These are phyloP conservation scores for Chitala chitala DNA, from an alignment of 2,113 vertebrate genomes.

Conservation along the genomic window DNA sequence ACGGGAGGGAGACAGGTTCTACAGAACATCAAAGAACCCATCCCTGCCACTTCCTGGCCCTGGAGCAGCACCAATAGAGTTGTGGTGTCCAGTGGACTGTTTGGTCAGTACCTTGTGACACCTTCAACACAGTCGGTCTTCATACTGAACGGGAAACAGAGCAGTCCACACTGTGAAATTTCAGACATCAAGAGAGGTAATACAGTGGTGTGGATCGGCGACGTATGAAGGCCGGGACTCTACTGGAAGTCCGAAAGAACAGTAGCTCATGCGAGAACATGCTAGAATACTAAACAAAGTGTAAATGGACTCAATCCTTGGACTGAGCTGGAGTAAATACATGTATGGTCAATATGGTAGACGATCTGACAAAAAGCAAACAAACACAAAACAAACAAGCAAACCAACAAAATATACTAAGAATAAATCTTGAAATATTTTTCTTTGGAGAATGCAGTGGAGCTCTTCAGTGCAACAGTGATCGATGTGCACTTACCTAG, in stretches of 20 bases:
- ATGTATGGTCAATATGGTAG: conserved; percentile 51
- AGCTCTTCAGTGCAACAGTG: conserved; percentile 67
- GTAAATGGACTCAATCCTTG: conserved; percentile 59
- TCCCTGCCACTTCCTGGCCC: conserved; percentile 64
- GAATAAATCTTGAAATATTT: conserved; percentile 57
- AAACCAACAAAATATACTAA: too few relatives aligned
- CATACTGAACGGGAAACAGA: conserved; percentile 80
- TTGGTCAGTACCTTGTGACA: conserved; percentile 87
- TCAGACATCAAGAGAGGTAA: conserved; percentile 78
- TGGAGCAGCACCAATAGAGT: conserved; percentile 76
- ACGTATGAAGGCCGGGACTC: conserved; percentile 74
- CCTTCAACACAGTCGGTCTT: conserved; percentile 80
- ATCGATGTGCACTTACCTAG: conserved; percentile 63
- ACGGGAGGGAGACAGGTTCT: conserved; percentile 68
- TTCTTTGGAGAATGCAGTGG: conserved; percentile 56
- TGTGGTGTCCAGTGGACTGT: conserved; percentile 81
- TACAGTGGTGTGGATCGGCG: conserved; percentile 88
- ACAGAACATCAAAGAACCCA: conserved; percentile 73
- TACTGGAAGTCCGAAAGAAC: conserved; percentile 12
- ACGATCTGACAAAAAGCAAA: conserved; percentile 34
- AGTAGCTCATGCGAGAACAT: conserved; percentile 45
- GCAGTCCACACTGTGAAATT: conserved; percentile 81
- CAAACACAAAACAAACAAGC: too few relatives aligned
- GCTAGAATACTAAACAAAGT: conserved; percentile 48
- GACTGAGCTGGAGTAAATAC: conserved; percentile 51